phyloP scores from a whole-genome alignment of 2,888 invertebrate species.

The Amphipyra tragopoginis region DNA sequence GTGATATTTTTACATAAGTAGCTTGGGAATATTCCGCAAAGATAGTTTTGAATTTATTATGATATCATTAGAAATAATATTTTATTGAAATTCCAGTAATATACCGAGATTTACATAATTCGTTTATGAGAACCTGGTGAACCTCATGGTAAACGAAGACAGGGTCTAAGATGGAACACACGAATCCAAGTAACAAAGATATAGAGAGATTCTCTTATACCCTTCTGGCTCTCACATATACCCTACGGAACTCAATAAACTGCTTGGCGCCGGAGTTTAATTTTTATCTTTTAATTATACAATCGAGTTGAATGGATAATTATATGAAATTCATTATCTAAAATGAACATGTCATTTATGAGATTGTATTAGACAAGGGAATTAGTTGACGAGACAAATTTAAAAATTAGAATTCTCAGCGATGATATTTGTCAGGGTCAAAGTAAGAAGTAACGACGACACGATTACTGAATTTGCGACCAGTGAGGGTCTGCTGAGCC shows the following conservation, averaged over 20 bases:
- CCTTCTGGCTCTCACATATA: too few species aligned
- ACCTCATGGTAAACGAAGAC: too few species aligned
- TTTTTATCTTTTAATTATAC: slow-evolving; percentile 67
- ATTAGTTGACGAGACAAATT: slow-evolving; percentile 43
- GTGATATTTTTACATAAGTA: slow-evolving; percentile 71
- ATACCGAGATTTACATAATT: neutral
- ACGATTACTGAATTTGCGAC: slow-evolving; percentile 99
- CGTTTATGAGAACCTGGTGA: neutral
- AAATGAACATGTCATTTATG: slow-evolving; percentile 61
- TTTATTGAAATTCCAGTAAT: slow-evolving; percentile 8
- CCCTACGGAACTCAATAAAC: too few species aligned
- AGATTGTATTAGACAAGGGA: slow-evolving; percentile 58
- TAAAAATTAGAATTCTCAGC: slow-evolving; percentile 96
- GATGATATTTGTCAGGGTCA: slow-evolving; percentile 99
- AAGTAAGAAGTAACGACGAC: slow-evolving; percentile 99
- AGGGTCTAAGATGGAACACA: too few species aligned
- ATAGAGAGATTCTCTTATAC: too few species aligned
- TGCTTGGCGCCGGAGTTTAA: too few species aligned
- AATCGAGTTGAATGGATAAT: slow-evolving; percentile 60
- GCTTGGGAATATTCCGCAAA: slow-evolving; percentile 58
- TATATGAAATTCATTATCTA: slow-evolving; percentile 60
- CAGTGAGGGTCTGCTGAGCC: slow-evolving; percentile 99
- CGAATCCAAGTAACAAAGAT: too few species aligned
- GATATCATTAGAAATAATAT: slow-evolving; percentile 24
- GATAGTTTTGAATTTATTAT: slow-evolving; percentile 2